phyloP scores from a whole-genome alignment of 2,888 invertebrate genomes.

The Synergus laeviventris region DNA sequence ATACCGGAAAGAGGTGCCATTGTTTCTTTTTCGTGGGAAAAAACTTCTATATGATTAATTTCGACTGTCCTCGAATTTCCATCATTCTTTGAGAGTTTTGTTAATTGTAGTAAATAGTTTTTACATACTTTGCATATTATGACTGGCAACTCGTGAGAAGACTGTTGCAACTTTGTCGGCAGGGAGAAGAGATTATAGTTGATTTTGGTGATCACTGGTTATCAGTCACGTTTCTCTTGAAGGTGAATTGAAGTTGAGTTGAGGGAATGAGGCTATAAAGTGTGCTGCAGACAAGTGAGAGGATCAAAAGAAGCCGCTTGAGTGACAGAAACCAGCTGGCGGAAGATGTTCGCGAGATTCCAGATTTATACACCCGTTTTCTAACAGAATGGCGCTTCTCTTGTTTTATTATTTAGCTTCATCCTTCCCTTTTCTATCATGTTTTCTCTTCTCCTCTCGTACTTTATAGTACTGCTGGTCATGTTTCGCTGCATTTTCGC shows the following conservation, averaged over 20 bases:
- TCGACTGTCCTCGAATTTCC: too few relatives aligned
- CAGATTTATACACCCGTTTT: constrained; percentile 64
- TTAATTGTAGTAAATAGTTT: background rate
- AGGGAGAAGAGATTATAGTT: background rate
- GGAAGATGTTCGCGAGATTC: constrained; percentile 62
- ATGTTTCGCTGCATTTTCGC: constrained; percentile 12
- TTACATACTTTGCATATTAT: too few relatives aligned
- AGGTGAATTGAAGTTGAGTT: constrained; percentile 60
- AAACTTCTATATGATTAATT: background rate
- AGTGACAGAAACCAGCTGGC: constrained; percentile 73
- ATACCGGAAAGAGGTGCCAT: constrained; percentile 5
- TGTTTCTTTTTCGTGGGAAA: background rate
- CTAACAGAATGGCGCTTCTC: constrained; percentile 44
- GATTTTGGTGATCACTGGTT: background rate
- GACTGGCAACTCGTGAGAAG: background rate
- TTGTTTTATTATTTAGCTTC: constrained; percentile 12
- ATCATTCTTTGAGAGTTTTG: background rate
- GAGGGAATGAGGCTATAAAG: constrained; percentile 64
- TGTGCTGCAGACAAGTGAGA: constrained; percentile 62
- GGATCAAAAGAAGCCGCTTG: constrained; percentile 69
- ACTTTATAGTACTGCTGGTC: background rate
- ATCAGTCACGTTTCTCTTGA: background rate
- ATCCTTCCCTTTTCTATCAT: constrained; percentile 14
- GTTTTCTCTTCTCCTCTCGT: constrained; percentile 4
- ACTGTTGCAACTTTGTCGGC: background rate